A percentile compares a stretch with the other conserved stretches of the same genome.
phyloP scores from a whole-genome alignment of 2,888 invertebrate genomes.

The Drosophila prostipennis region DNA sequence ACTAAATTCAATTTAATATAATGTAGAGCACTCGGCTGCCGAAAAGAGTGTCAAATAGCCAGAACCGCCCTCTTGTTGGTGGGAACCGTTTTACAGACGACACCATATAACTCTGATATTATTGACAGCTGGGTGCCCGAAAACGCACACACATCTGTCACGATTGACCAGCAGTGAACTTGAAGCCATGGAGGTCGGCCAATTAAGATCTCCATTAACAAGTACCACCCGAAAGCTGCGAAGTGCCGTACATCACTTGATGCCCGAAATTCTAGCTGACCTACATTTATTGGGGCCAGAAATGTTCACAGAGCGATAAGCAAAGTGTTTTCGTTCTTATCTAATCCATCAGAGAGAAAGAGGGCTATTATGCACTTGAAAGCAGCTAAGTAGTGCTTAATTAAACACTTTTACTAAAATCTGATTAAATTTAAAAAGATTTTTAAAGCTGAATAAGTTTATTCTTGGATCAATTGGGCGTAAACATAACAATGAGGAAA shows the following conservation, averaged over 20 bases:
- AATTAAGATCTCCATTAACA: constrained; percentile 55
- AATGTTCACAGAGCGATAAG: constrained; percentile 18
- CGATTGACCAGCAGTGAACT: constrained; percentile 64
- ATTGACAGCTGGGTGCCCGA: constrained; percentile 54
- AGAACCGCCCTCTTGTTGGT: constrained; percentile 14
- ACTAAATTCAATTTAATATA: constrained; percentile 37
- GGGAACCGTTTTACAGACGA: constrained; percentile 41
- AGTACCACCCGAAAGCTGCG: constrained; percentile 8
- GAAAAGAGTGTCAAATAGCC: constrained; percentile 28
- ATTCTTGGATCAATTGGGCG: too few relatives aligned
- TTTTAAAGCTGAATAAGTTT: too few relatives aligned
- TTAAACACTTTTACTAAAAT: constrained; percentile 1
- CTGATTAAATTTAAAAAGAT: too few relatives aligned
- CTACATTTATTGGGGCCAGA: constrained; percentile 26
- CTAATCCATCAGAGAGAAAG: constrained; percentile 25
- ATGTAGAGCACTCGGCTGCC: constrained; percentile 17
- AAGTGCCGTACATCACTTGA: constrained; percentile 1
- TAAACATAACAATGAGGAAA: too few relatives aligned
- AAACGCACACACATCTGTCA: constrained; percentile 13
- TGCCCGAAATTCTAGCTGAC: constrained; percentile 24
- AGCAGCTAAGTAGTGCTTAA: constrained; percentile 10
- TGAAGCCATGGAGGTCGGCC: constrained; percentile 64
- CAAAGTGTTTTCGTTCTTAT: constrained; percentile 16
- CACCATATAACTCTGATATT: constrained; percentile 60
- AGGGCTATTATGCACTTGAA: constrained; percentile 12